phyloP scores from a whole-genome alignment of 2,888 invertebrate species.

The Plagodis pulveraria region DNA sequence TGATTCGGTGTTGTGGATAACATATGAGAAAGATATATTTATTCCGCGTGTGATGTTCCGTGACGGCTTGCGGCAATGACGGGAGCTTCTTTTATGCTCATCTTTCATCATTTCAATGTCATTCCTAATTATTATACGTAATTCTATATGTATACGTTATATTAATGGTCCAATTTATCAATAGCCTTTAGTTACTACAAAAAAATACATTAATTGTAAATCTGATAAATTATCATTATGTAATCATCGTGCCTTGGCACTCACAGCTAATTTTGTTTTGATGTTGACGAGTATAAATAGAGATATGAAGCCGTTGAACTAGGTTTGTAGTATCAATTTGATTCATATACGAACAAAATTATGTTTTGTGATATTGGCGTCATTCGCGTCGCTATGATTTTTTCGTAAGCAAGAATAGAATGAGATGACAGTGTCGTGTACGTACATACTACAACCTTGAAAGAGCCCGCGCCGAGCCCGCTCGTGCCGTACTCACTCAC shows the following conservation, averaged over 20 bases:
- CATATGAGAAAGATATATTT: constrained; percentile 53
- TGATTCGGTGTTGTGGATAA: constrained; percentile 16
- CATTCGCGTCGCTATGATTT: constrained; percentile 40
- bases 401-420: constrained; percentile 54
- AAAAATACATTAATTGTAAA: constrained; percentile 1
- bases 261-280: constrained; percentile 19
- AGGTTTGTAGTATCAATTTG: constrained; percentile 25
- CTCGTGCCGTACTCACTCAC: constrained; percentile 40
- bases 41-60: constrained; percentile 53
- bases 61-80: constrained; percentile 51
- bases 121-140: constrained; percentile 52
- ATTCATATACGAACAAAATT: constrained; percentile 33
- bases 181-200: constrained; percentile 8
- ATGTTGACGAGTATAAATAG: constrained; percentile 18
- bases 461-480: constrained; percentile 32
- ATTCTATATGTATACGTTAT: constrained; percentile 25
- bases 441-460: constrained; percentile 63
- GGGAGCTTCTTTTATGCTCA: constrained; percentile 48
- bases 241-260: constrained; percentile 13
- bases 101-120: constrained; percentile 61
- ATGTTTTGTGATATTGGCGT: constrained; percentile 6
- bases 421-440: constrained; percentile 9
- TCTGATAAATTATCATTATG: constrained; percentile 13
- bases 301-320: constrained; percentile 32
- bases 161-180: constrained; percentile 23